Evolutionary conservation across 2,888 invertebrate species (phyloP).

Genomic region (Caenorhabditis japonica): DNA sequence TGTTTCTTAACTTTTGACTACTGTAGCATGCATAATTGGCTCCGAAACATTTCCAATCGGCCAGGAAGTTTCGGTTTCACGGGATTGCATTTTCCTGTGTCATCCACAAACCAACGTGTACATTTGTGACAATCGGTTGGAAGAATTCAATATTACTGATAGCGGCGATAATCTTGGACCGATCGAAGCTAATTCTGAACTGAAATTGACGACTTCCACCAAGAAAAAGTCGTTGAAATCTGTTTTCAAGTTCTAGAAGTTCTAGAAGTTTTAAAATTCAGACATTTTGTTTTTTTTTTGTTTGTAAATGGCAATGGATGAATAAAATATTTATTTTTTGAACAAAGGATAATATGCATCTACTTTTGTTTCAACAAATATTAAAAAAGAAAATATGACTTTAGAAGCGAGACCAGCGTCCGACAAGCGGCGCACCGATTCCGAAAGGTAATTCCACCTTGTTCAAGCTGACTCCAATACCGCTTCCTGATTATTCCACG

Average conservation of each 20-base stretch:
- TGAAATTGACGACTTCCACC: neutral
- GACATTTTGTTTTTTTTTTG: too few species aligned
- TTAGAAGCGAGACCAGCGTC: too few species aligned
- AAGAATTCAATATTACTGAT: constrained; percentile 52
- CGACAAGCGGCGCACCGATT: too few species aligned
- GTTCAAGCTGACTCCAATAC: too few species aligned
- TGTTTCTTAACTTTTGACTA: neutral
- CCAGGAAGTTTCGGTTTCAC: constrained; percentile 55
- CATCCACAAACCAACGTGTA: constrained; percentile 63
- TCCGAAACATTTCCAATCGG: constrained; percentile 50
- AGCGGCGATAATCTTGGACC: constrained; percentile 12
- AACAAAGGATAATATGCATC: too few species aligned
- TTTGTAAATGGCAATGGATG: too few species aligned
- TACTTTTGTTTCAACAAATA: too few species aligned
- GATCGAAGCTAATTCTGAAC: constrained; percentile 4
- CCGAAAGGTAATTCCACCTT: too few species aligned
- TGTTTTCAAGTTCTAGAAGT: constrained; percentile 38
- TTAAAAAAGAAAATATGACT: too few species aligned
- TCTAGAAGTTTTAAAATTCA: too few species aligned
- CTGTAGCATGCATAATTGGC: constrained; percentile 58
- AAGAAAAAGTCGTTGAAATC: constrained; percentile 27
- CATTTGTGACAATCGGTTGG: constrained; percentile 55
- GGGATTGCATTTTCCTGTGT: constrained; percentile 63
- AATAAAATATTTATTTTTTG: too few species aligned
- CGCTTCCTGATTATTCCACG: too few species aligned